These are phyloP conservation scores for Neosilurus hyrtlii DNA, from an alignment of 2,797 vertebrate species.

Conservation along the genomic window DNA sequence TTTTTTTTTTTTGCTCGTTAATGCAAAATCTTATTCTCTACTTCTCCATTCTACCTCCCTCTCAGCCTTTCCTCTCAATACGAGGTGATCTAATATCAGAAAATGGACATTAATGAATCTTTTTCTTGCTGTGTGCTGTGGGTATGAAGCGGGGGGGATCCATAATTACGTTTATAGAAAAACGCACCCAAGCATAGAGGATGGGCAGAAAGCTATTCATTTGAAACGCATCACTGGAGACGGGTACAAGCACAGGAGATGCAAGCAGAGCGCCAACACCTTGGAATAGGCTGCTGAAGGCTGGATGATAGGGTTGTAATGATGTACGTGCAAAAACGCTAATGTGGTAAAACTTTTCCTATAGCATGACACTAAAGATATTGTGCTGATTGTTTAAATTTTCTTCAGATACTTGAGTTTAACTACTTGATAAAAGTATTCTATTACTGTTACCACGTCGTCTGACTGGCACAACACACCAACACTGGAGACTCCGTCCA, in stretches of 20 bases:
- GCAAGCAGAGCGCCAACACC: neutral
- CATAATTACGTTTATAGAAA: constrained; percentile 58
- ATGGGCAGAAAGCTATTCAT: constrained; percentile 60
- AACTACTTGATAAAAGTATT: no score
- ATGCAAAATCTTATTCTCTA: neutral
- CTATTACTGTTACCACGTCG: neutral
- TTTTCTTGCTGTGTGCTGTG: constrained; percentile 57
- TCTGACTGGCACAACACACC: neutral
- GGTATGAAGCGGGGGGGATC: constrained; percentile 64
- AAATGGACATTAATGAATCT: constrained; percentile 72
- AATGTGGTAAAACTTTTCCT: neutral
- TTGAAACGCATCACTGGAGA: constrained; percentile 38
- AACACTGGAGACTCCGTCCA: neutral
- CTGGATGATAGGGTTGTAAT: constrained; percentile 18
- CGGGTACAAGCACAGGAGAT: neutral
- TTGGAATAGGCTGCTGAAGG: constrained; percentile 10
- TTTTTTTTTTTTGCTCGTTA: constrained; percentile 5
- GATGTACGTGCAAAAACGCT: constrained; percentile 3
- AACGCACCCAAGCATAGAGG: constrained; percentile 62
- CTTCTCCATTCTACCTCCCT: constrained; percentile 40
- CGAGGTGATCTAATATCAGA: constrained; percentile 71
- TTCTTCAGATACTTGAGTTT: no score
- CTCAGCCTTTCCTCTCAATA: constrained; percentile 62
- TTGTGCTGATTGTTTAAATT: neutral
- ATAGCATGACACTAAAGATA: neutral